Conservation (phyloP, 37 sponge, comb jelly and placozoan species). For the Cladorhizidae sp. region DNA sequence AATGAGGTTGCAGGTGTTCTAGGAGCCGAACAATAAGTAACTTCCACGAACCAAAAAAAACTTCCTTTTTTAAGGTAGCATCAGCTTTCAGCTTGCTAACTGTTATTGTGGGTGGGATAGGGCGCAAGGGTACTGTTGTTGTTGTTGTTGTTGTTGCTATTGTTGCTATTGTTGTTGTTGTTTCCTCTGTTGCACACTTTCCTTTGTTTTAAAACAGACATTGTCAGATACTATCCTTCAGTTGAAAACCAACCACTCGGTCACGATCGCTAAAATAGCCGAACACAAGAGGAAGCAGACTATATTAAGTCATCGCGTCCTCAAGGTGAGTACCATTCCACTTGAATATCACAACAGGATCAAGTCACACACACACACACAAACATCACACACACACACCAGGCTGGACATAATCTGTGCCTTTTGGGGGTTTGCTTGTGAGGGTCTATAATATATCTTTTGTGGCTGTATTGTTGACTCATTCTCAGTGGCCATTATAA, state of each 20-base stretch:
- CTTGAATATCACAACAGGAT: background rate
- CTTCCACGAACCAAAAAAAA: too few species aligned
- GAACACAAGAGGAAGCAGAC: constrained; percentile 66
- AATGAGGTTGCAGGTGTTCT: too few species aligned
- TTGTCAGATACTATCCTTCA: constrained; percentile 53
- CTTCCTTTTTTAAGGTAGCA: too few species aligned
- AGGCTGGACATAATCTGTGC: background rate
- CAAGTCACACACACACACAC: background rate
- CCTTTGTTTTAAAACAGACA: constrained; percentile 16
- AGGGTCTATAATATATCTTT: background rate
- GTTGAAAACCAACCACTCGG: constrained; percentile 51
- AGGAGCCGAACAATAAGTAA: too few species aligned
- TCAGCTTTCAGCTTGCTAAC: too few species aligned
- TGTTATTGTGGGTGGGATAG: too few species aligned
- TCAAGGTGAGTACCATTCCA: constrained; percentile 46
- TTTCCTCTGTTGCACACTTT: too few species aligned
- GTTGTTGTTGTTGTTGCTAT: too few species aligned
- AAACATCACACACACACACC: background rate
- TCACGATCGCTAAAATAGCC: constrained; percentile 65
- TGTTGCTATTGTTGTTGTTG: too few species aligned
- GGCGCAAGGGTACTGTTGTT: too few species aligned
- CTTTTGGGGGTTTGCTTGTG: background rate
- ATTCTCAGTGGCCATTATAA: background rate
- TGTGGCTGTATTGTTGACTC: background rate
- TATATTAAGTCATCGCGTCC: constrained; percentile 56